Base-by-base conservation (phyloP, 1,140 invertebrate genomes). In the Planococcus citri region DNA sequence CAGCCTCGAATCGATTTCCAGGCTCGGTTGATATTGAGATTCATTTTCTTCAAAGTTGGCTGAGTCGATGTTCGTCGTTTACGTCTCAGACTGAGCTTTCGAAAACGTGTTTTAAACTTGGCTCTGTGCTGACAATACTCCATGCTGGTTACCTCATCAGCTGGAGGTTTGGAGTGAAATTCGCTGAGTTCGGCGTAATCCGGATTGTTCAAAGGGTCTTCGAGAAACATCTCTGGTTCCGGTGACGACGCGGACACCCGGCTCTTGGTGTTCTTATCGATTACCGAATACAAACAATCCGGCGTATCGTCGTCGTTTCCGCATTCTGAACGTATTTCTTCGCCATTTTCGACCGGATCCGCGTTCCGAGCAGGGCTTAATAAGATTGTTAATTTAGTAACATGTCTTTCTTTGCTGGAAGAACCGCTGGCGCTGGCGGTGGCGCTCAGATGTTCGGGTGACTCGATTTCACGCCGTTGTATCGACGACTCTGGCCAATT, bases 151-250 rank as follows among this genome's bases (percentile, higher is more conserved):
- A 64, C 22, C 17, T 64, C 60, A 4, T 64, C 10, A 2, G 17
- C 9, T 4, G 25, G 20, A 14, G 1, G 22, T 25, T n/a, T n/a
- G n/a, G 21, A 12, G 22, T 25, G 60, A 21, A 64, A 64, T 27
- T 64, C 60, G 21, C 60, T 27, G 10, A 64, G 22, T 64, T 64
- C 60, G 8, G 25, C 60, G 60, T 64, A 64, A 17, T 64, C 60
- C 3, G 25, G 22, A 25, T 64, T 64, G 3, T 64, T 21, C 3
- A 20, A 51, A 8, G 14, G 14, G 6, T 51, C 41, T 51, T 51
- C 6, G 6, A 3, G 12, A 2, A 17, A 3, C 2, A 2, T 14
- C 17, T 17, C 41, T 3, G 41, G 41, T n/a, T 9, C 41, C 12
- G 25, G 10, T 10, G 10, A 60, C n/a, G 57, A 60, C 8, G 57